phyloP scores from a whole-genome alignment of 1,140 invertebrate genomes.

The Phenacoccus solenopsis region DNA sequence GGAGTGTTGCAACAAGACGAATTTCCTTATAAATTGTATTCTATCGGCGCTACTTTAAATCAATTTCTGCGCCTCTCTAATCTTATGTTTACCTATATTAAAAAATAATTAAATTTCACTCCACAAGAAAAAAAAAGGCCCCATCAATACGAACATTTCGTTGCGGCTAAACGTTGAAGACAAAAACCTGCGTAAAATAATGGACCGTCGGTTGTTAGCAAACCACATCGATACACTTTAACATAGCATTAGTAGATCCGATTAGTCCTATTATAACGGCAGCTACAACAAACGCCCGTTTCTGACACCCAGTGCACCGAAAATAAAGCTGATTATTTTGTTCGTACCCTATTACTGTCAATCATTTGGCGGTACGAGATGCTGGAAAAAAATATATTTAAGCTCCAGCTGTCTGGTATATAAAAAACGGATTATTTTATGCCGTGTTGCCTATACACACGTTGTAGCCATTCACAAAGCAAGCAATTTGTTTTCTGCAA shows the following conservation, averaged over 20 bases:
- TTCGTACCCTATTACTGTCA: slow-evolving; percentile 1
- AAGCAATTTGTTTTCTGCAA: no score
- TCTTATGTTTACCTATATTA: no score
- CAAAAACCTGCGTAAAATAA: not conserved
- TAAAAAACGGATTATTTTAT: not conserved
- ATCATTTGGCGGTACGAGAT: not conserved
- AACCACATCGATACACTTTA: not conserved
- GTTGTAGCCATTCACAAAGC: no score
- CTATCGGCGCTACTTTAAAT: no score
- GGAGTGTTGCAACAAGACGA: no score
- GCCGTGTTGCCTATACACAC: no score
- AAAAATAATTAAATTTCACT: no score
- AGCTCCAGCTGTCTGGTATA: not conserved
- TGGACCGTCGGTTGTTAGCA: not conserved
- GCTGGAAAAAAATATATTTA: not conserved
- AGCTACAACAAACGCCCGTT: not conserved
- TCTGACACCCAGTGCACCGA: not conserved
- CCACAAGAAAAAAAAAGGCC: no score
- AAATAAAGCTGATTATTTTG: not conserved
- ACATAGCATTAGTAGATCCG: slow-evolving; percentile 1
- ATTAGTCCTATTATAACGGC: not conserved
- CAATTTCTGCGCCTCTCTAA: no score
- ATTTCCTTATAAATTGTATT: no score
- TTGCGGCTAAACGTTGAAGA: no score
- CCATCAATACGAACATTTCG: no score